A percentile compares a stretch with the other conserved stretches of the same genome.
Evolutionary conservation across 2,797 vertebrate genomes (phyloP).

Genomic region (Gymnodraco acuticeps): DNA sequence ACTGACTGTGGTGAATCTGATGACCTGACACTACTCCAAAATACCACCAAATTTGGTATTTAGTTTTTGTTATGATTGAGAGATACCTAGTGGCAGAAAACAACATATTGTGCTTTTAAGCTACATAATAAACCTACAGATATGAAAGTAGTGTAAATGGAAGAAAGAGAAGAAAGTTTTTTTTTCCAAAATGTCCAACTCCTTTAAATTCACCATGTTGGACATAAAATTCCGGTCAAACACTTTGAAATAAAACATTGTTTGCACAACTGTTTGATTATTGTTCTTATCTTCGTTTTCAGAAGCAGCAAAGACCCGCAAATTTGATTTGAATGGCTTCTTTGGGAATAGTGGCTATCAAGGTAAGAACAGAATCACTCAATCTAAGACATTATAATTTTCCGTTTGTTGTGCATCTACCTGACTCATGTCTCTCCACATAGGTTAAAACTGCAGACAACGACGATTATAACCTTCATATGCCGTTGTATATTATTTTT

Average conservation of each 20-base stretch:
- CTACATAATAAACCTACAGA: not conserved
- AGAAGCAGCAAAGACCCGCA: slow-evolving; percentile 78
- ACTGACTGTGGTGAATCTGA: too few relatives aligned
- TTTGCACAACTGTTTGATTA: not conserved
- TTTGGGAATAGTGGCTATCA: slow-evolving; percentile 82
- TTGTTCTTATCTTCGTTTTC: slow-evolving; percentile 28
- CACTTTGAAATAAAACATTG: not conserved
- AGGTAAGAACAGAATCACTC: slow-evolving; percentile 64
- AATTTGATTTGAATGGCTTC: slow-evolving; percentile 83
- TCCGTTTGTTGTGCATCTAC: not conserved
- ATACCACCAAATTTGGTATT: too few relatives aligned
- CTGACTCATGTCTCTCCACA: slow-evolving; percentile 19
- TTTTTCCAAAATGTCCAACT: not conserved
- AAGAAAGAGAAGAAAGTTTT: not conserved
- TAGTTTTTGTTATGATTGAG: too few relatives aligned
- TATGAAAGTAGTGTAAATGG: not conserved
- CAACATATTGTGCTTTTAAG: not conserved
- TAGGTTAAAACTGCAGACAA: slow-evolving; percentile 72
- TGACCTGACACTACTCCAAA: too few relatives aligned
- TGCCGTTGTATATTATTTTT: slow-evolving; percentile 65
- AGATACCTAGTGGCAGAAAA: too few relatives aligned
- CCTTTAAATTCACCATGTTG: not conserved
- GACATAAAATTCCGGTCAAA: not conserved
- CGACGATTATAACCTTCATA: slow-evolving; percentile 30
- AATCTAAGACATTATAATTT: not conserved